Evolutionary conservation across 2,888 invertebrate genomes (phyloP).

Genomic region (Synanthedon vespiformis): DNA sequence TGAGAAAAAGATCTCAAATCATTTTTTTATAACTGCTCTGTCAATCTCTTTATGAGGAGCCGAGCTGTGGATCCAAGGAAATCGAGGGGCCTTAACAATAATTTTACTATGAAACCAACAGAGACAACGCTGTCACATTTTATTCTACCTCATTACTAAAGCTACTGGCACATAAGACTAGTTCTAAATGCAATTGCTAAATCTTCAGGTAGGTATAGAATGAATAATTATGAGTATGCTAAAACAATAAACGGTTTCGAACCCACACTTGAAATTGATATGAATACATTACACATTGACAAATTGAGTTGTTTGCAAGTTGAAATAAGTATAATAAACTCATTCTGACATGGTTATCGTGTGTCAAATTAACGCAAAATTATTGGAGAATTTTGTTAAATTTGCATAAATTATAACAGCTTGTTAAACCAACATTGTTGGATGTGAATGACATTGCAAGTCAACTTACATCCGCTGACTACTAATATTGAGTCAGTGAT

Average conservation of each 20-base stretch:
- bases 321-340: conserved; percentile 16
- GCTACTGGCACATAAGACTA: conserved; percentile 20
- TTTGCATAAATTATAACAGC: conserved; percentile 1
- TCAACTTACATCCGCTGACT: too few species aligned
- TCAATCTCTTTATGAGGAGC: too few species aligned
- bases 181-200: conserved; percentile 37
- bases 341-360: conserved; percentile 2
- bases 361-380: conserved; percentile 4
- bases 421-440: neutral
- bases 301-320: conserved; percentile 31
- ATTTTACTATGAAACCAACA: too few species aligned
- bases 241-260: conserved; percentile 31
- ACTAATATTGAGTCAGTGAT: too few species aligned
- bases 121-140: too few species aligned
- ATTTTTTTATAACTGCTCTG: too few species aligned
- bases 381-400: conserved; percentile 12
- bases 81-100: too few species aligned
- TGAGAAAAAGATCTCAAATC: conserved; percentile 19
- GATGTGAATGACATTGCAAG: neutral
- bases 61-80: too few species aligned
- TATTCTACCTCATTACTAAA: too few species aligned
- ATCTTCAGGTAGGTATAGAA: conserved; percentile 25
- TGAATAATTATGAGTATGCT: conserved; percentile 35
- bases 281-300: conserved; percentile 25
- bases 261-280: conserved; percentile 26